Conservation (phyloP, 1,140 invertebrate genomes). For the Oscheius sp. region DNA sequence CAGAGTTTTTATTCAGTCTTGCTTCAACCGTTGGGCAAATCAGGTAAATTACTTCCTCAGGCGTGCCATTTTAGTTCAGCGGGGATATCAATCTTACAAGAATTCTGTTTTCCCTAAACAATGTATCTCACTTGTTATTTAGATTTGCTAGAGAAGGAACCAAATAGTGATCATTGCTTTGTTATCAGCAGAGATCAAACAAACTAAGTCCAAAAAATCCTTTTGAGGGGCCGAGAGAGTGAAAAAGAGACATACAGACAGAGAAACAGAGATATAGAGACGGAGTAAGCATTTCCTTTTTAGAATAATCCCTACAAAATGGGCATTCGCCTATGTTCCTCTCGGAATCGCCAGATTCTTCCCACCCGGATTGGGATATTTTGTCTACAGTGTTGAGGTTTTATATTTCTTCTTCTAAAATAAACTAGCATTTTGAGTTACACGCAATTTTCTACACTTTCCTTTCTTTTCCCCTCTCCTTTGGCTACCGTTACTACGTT, state of each 20-base stretch:
- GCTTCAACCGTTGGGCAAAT: slow-evolving; percentile 7
- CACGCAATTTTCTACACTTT: slow-evolving; percentile 35
- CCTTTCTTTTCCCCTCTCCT: slow-evolving; percentile 28
- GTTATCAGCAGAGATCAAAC: too few relatives aligned
- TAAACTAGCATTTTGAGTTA: not conserved
- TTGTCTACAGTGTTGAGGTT: slow-evolving; percentile 7
- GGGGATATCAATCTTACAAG: too few relatives aligned
- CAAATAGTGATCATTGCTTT: too few relatives aligned
- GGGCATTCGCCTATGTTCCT: slow-evolving; percentile 37
- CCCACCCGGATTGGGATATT: slow-evolving; percentile 8
- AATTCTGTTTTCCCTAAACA: too few relatives aligned
- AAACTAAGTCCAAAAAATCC: too few relatives aligned
- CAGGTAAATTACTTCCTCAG: too few relatives aligned
- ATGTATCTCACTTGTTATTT: too few relatives aligned
- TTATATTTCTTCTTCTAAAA: not conserved
- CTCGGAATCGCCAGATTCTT: slow-evolving; percentile 25
- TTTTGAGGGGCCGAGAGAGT: too few relatives aligned
- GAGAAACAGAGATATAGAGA: not conserved
- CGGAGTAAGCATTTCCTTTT: too few relatives aligned
- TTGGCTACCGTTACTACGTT: slow-evolving; percentile 31
- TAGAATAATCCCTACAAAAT: slow-evolving; percentile 39
- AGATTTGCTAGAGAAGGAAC: too few relatives aligned
- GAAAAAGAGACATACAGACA: too few relatives aligned
- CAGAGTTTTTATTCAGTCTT: not conserved
- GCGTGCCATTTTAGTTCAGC: too few relatives aligned